These are phyloP conservation scores for Magallana ariakensis DNA, from an alignment of 1,140 invertebrate species.

Conservation along the genomic window DNA sequence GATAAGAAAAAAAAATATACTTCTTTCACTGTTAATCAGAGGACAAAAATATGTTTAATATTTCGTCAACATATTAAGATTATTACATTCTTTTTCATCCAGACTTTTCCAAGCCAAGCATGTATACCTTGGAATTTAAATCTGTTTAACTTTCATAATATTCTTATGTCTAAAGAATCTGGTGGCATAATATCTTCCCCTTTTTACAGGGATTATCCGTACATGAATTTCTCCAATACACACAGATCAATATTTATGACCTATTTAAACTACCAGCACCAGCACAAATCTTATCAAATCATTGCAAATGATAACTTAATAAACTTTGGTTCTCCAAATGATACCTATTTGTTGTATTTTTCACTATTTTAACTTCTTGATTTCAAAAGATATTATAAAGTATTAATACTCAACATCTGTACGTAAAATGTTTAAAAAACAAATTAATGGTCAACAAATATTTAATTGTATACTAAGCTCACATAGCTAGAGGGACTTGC, in stretches of 20 bases:
- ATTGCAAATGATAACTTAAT: background rate
- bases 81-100: conserved; percentile 24
- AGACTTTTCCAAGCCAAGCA: background rate
- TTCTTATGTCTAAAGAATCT: conserved; percentile 24
- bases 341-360: too few relatives aligned
- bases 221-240: background rate
- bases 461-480: too few relatives aligned
- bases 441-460: too few relatives aligned
- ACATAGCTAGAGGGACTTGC: too few relatives aligned
- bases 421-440: too few relatives aligned
- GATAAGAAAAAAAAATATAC: too few relatives aligned
- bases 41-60: background rate
- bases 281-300: background rate
- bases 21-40: background rate
- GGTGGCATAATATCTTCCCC: background rate
- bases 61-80: conserved; percentile 7
- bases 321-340: background rate
- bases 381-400: too few relatives aligned
- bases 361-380: too few relatives aligned
- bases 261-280: background rate
- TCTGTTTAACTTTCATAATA: conserved; percentile 35
- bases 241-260: background rate
- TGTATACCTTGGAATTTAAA: conserved; percentile 6
- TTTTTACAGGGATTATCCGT: background rate
- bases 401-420: too few relatives aligned